These are phyloP conservation scores for Zaprionus nigranus DNA, from an alignment of 1,140 invertebrate species.

Conservation along the genomic window DNA sequence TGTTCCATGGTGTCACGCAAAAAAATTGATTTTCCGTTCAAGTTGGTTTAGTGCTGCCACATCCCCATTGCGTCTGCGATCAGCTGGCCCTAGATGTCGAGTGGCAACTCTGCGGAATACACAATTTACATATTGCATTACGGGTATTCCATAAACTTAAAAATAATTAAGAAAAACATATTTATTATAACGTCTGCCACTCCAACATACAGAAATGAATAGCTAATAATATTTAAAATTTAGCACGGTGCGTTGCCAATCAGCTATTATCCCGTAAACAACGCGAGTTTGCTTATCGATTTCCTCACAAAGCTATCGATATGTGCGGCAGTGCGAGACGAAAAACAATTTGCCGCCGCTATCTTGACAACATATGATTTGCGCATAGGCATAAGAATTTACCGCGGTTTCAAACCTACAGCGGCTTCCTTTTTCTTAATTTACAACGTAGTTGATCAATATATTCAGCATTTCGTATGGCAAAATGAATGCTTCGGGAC, in stretches of 20 bases:
- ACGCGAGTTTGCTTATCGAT: neutral
- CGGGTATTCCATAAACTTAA: neutral
- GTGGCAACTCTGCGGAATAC: conserved; percentile 10
- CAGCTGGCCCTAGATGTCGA: conserved; percentile 15
- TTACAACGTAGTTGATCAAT: neutral
- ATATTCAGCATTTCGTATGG: neutral
- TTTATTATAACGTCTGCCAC: neutral
- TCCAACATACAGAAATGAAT: too few species aligned
- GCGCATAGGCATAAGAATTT: neutral
- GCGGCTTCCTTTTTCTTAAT: neutral
- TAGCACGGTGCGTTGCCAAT: too few species aligned
- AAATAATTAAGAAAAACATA: neutral
- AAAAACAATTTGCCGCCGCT: neutral
- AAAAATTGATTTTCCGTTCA: conserved; percentile 54
- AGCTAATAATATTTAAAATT: too few species aligned
- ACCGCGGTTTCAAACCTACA: conserved; percentile 8
- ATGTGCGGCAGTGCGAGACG: neutral
- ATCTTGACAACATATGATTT: neutral
- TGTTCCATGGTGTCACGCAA: conserved; percentile 39
- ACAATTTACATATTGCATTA: neutral
- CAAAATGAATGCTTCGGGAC: conserved; percentile 9
- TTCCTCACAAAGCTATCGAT: neutral
- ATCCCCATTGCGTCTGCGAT: neutral
- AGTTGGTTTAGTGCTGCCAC: conserved; percentile 34
- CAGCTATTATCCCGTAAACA: too few species aligned